Conservation (phyloP, 1,140 invertebrate genomes). For the Nephila pilipes region DNA sequence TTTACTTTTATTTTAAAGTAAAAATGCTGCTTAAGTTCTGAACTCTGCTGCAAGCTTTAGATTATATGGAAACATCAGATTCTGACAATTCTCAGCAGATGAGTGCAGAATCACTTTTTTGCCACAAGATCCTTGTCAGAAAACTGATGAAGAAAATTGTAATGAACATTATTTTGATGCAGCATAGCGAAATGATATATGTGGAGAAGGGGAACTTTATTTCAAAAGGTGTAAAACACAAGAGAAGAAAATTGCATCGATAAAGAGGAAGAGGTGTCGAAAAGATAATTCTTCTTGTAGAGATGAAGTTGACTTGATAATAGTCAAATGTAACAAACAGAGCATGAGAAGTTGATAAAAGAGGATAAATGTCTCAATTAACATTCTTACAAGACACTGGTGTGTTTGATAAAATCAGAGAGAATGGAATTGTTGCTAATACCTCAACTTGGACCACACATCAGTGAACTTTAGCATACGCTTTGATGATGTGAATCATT, state of each 20-base stretch:
- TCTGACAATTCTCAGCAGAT: constrained; percentile 12
- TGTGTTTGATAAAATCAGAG: too few species aligned
- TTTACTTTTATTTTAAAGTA: too few species aligned
- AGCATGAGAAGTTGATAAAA: not conserved
- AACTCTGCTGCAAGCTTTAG: not conserved
- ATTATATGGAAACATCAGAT: not conserved
- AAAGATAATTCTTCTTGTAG: not conserved
- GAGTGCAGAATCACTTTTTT: constrained; percentile 15
- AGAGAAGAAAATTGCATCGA: constrained; percentile 6
- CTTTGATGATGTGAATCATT: too few species aligned
- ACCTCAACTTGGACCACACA: too few species aligned
- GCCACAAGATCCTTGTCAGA: not conserved
- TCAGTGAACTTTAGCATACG: too few species aligned
- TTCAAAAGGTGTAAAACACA: too few species aligned
- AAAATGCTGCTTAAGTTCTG: too few species aligned
- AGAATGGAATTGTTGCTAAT: too few species aligned
- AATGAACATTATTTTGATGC: not conserved
- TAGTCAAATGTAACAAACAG: too few species aligned
- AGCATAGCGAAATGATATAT: not conserved
- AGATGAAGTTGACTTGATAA: too few species aligned
- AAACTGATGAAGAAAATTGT: constrained; percentile 1
- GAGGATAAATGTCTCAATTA: not conserved
- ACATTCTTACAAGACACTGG: too few species aligned
- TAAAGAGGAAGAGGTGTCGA: not conserved
- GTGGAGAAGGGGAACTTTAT: too few species aligned